Evolutionary conservation across 1,140 invertebrate species (phyloP).

Genomic region (Lanistes nyassanus): DNA sequence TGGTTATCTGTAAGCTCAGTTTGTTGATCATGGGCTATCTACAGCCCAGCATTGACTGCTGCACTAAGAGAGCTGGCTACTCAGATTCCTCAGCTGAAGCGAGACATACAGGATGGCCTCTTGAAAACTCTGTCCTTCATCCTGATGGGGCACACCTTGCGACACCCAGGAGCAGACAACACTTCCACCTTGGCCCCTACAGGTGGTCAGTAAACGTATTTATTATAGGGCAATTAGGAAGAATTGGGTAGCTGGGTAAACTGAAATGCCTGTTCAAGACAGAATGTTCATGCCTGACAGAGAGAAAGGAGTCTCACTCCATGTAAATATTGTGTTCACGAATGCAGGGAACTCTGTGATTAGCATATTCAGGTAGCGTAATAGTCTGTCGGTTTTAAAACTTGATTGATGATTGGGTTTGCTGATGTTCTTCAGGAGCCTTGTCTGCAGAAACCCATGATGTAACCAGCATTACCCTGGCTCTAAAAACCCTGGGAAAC

Average conservation of each 20-base stretch:
- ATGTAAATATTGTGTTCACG: background rate
- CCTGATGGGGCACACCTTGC: constrained; percentile 84
- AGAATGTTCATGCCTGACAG: background rate
- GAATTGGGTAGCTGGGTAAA: background rate
- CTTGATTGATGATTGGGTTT: constrained; percentile 24
- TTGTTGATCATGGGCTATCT: too few species aligned
- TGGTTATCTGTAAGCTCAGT: too few species aligned
- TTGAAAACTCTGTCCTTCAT: constrained; percentile 88
- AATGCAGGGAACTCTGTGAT: background rate
- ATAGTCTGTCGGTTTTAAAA: too few species aligned
- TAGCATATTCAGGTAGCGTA: too few species aligned
- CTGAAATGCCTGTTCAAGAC: background rate
- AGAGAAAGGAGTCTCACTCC: background rate
- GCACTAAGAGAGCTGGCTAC: constrained; percentile 89
- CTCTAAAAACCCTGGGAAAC: constrained; percentile 90
- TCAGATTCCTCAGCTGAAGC: constrained; percentile 87
- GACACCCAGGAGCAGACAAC: constrained; percentile 59
- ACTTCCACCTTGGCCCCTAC: constrained; percentile 27
- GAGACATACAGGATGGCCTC: constrained; percentile 91
- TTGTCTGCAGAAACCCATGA: constrained; percentile 73
- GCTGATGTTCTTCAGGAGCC: constrained; percentile 36
- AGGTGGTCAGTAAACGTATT: too few species aligned
- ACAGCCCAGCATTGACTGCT: constrained; percentile 87
- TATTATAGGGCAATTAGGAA: too few species aligned
- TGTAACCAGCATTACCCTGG: constrained; percentile 86